phyloP scores from a whole-genome alignment of 2,888 invertebrate genomes.

The Tetragonula carbonaria region DNA sequence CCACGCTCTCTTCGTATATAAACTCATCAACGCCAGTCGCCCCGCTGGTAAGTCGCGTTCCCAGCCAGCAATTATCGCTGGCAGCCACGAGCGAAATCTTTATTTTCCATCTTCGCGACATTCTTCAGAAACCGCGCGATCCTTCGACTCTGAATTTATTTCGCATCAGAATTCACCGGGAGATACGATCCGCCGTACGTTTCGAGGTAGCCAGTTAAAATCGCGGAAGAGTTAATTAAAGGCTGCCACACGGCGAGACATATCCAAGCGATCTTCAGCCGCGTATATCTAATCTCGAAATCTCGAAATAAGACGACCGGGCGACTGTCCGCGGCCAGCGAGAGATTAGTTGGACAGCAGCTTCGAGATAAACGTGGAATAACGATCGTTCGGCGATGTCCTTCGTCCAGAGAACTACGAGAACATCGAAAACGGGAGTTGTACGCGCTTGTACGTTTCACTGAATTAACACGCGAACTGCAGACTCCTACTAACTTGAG shows the following conservation, averaged over 20 bases:
- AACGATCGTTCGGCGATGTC: constrained; percentile 46
- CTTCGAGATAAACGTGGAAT: constrained; percentile 42
- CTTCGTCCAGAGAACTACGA: too few relatives aligned
- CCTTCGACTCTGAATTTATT: constrained; percentile 45
- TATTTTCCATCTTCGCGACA: constrained; percentile 47
- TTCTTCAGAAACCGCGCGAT: constrained; percentile 37
- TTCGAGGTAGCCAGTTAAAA: constrained; percentile 50
- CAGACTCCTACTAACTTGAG: not conserved
- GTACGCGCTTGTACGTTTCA: not conserved
- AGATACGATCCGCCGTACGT: constrained; percentile 41
- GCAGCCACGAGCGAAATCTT: constrained; percentile 32
- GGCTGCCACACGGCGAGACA: constrained; percentile 47
- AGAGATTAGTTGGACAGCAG: constrained; percentile 42
- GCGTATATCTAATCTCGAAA: constrained; percentile 46
- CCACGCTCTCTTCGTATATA: constrained; percentile 4
- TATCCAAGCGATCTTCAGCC: constrained; percentile 49
- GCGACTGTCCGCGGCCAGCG: constrained; percentile 7
- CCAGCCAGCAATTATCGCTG: constrained; percentile 26
- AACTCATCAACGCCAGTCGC: constrained; percentile 18
- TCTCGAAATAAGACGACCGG: constrained; percentile 44
- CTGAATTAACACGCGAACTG: constrained; percentile 31
- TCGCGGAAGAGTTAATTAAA: constrained; percentile 63
- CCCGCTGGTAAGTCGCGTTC: constrained; percentile 6
- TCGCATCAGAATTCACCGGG: constrained; percentile 34
- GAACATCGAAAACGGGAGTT: not conserved